phyloP scores from a whole-genome alignment of 35 echinoderm and acorn worm genomes.

The Apostichopus japonicus region DNA sequence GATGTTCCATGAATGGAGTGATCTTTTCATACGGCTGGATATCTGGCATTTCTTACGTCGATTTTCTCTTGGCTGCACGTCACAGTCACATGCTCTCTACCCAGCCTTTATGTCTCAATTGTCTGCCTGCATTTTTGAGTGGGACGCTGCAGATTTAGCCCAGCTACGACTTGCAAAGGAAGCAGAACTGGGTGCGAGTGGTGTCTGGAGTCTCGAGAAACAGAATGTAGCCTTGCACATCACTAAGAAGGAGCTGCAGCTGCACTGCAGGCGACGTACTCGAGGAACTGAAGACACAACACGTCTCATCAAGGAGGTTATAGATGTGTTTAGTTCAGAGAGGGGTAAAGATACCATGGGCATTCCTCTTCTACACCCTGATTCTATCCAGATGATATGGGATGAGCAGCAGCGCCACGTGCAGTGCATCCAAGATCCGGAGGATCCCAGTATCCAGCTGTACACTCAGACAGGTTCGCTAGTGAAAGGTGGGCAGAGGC shows the following conservation, averaged over 20 bases:
- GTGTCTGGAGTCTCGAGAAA: not conserved
- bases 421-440: slow-evolving; percentile 71
- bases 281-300: not conserved
- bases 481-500: slow-evolving; percentile 45
- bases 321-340: not conserved
- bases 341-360: slow-evolving; percentile 70
- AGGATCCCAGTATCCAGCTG: slow-evolving; percentile 40
- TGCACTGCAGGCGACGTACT: slow-evolving; percentile 25
- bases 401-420: slow-evolving; percentile 66
- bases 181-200: not conserved
- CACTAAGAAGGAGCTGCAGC: slow-evolving; percentile 44
- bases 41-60: slow-evolving; percentile 89
- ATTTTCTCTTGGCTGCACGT: slow-evolving; percentile 64
- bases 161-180: not conserved
- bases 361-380: slow-evolving; percentile 62
- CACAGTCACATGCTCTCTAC: slow-evolving; percentile 71
- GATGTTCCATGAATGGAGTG: slow-evolving; percentile 59
- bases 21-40: slow-evolving; percentile 70
- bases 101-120: slow-evolving; percentile 58
- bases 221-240: slow-evolving; percentile 6
- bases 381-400: slow-evolving; percentile 63
- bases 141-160: slow-evolving; percentile 48
- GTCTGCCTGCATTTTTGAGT: slow-evolving; percentile 73
- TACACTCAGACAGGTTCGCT: slow-evolving; percentile 72
- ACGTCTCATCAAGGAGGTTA: not conserved